These are phyloP conservation scores for Callaeas wilsoni DNA, from an alignment of 2,113 vertebrate species.

Conservation along the genomic window DNA sequence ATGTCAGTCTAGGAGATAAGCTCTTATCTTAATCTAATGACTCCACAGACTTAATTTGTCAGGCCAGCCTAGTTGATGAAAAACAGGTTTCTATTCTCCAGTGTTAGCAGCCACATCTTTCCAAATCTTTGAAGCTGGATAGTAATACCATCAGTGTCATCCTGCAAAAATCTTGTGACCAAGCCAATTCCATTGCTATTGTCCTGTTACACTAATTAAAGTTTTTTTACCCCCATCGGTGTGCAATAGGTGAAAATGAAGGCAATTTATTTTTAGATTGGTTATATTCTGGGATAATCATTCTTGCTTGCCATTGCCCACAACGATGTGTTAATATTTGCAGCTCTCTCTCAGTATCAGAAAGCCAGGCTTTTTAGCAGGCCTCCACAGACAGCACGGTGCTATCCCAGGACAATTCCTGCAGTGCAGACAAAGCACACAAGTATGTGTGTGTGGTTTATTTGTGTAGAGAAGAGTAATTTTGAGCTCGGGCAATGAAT, in stretches of 20 bases:
- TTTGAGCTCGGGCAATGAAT: background rate
- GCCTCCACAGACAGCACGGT: background rate
- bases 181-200: constrained; percentile 82
- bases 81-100: constrained; percentile 84
- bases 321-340: constrained; percentile 7
- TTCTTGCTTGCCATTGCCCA: background rate
- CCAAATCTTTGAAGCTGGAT: constrained; percentile 82
- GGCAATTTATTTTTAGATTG: constrained; percentile 70
- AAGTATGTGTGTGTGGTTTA: background rate
- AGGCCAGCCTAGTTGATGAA: constrained; percentile 86
- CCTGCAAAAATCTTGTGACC: constrained; percentile 78
- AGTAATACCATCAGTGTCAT: constrained; percentile 80
- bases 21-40: constrained; percentile 99
- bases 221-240: constrained; percentile 58
- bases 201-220: constrained; percentile 77
- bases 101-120: constrained; percentile 88
- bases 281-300: constrained; percentile 57
- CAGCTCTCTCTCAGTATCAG: background rate
- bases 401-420: background rate
- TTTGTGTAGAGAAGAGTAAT: background rate
- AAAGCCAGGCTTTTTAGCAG: constrained; percentile 28
- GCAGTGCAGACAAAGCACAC: background rate
- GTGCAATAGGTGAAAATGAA: constrained; percentile 67
- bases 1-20: constrained; percentile 94
- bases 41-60: constrained; percentile 95